A percentile compares a stretch with the other conserved stretches of the same genome.
These are phyloP conservation scores for Oreohelix idahoensis DNA, from an alignment of 1,140 invertebrate species.

Conservation along the genomic window DNA sequence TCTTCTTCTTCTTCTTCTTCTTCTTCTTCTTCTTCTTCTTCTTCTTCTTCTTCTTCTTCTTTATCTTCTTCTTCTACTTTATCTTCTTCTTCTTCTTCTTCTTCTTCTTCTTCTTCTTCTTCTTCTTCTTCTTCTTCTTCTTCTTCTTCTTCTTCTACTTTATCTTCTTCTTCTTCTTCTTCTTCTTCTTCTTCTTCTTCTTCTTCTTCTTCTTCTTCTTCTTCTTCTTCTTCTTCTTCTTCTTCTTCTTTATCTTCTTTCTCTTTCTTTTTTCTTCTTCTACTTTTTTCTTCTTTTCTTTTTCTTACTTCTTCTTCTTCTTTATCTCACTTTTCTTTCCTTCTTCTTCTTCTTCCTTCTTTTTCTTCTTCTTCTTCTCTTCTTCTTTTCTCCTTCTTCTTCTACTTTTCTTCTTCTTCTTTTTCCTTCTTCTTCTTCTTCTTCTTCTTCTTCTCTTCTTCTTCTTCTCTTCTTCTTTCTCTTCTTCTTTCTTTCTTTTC, in stretches of 20 bases:
- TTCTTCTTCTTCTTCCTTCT: no score
- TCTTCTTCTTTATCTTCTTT: no score
- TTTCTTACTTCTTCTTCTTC: no score
- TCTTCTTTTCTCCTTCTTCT: no score
- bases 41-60: background rate
- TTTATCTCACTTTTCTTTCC: no score
- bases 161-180: no score
- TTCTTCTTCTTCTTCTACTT: no score
- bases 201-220: no score
- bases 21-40: constrained; percentile 23
- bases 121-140: background rate
- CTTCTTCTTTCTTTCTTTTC: background rate
- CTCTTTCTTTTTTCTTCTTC: no score
- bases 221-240: no score
- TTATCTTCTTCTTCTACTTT: background rate
- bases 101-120: background rate
- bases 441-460: background rate
- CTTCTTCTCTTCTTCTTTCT: background rate
- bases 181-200: no score
- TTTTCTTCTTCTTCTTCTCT: no score
- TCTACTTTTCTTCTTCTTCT: background rate
- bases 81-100: background rate
- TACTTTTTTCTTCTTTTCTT: background rate
- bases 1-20: constrained; percentile 21
- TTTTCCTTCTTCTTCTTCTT: background rate